Evolutionary conservation across 30 jellyfish, hydroid and myxozoan genomes (phyloP).

Genomic region (Cassiopea xamachana): DNA sequence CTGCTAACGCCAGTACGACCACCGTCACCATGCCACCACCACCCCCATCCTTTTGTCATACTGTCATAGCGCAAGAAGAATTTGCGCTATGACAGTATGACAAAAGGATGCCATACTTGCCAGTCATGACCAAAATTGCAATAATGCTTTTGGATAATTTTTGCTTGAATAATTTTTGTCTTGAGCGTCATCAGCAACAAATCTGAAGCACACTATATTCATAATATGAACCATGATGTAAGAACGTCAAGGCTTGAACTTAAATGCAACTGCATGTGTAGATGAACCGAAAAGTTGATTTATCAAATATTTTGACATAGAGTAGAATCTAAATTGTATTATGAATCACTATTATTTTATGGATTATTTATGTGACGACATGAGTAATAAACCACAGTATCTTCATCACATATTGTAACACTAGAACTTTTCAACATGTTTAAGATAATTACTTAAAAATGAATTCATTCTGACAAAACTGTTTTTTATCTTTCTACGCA

Average conservation of each 20-base stretch:
- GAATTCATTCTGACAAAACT: constrained; percentile 36
- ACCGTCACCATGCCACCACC: neutral
- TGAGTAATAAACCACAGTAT: constrained; percentile 1
- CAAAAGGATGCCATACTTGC: too few species aligned
- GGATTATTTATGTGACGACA: constrained; percentile 23
- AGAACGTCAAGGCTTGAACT: too few species aligned
- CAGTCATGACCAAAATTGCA: too few species aligned
- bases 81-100: too few species aligned
- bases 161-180: too few species aligned
- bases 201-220: too few species aligned
- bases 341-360: constrained; percentile 37
- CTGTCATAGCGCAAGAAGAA: too few species aligned
- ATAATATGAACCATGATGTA: too few species aligned
- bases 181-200: too few species aligned
- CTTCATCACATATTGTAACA: constrained; percentile 11
- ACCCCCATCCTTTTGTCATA: too few species aligned
- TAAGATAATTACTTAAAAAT: constrained; percentile 9
- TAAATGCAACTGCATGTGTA: neutral
- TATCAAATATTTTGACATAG: constrained; percentile 10
- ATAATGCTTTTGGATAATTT: too few species aligned
- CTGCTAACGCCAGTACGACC: neutral
- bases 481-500: neutral
- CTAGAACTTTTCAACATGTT: constrained; percentile 8
- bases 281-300: constrained; percentile 8
- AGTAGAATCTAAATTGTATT: constrained; percentile 6